Evolutionary conservation across 2,888 invertebrate genomes (phyloP).

Genomic region (Netelia inedita): DNA sequence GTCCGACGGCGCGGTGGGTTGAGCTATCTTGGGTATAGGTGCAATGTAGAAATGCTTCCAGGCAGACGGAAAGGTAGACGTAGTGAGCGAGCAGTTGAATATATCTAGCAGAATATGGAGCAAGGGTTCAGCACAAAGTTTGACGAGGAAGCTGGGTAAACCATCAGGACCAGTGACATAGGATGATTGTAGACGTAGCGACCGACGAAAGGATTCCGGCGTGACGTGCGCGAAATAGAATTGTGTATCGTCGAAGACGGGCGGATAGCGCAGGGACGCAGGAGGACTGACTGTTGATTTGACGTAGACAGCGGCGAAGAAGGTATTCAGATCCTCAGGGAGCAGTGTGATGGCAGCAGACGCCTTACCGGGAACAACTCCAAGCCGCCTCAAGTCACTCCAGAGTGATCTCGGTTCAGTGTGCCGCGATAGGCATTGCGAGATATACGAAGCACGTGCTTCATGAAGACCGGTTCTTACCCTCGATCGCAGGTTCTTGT

Average conservation of each 20-base stretch:
- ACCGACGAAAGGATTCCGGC: too few species aligned
- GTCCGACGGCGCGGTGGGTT: too few species aligned
- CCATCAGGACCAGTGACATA: too few species aligned
- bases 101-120: neutral
- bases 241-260: too few species aligned
- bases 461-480: neutral
- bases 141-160: neutral
- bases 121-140: neutral
- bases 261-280: too few species aligned
- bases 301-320: slow-evolving; percentile 8
- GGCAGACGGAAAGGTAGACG: too few species aligned
- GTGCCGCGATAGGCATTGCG: neutral
- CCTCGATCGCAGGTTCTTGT: neutral
- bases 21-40: too few species aligned
- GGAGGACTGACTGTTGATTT: neutral
- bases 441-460: neutral
- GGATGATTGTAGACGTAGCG: too few species aligned
- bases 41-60: too few species aligned
- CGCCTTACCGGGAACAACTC: neutral
- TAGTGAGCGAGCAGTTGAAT: neutral
- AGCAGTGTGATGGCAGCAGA: neutral
- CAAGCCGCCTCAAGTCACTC: slow-evolving; percentile 18
- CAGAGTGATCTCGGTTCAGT: slow-evolving; percentile 9
- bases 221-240: too few species aligned
- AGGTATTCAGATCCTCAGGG: slow-evolving; percentile 1